Percentiles rank a stretch among this genome's conserved stretches.
phyloP scores from a whole-genome alignment of 2,888 invertebrate species.

The Penaeus monodon region DNA sequence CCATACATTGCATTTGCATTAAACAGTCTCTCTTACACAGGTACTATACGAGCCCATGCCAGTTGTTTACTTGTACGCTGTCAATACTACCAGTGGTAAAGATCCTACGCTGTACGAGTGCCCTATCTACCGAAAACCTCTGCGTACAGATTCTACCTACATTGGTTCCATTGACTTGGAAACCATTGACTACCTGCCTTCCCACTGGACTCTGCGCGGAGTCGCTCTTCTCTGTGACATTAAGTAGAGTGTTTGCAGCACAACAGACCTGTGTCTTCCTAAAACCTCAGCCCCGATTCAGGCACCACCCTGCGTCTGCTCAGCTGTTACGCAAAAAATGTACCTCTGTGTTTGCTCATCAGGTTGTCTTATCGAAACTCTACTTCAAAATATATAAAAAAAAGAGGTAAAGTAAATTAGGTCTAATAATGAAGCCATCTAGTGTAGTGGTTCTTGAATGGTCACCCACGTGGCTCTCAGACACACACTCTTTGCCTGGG shows the following conservation, averaged over 20 bases:
- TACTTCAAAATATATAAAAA: no score
- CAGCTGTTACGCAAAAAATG: no score
- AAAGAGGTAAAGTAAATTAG: no score
- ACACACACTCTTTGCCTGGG: no score
- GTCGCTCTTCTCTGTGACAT: conserved; percentile 97
- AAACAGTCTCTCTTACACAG: conserved; percentile 34
- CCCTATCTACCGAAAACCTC: conserved; percentile 95
- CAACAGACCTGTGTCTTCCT: background rate
- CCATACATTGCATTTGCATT: no score
- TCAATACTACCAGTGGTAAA: conserved; percentile 92
- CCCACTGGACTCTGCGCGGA: conserved; percentile 95
- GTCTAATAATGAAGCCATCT: no score
- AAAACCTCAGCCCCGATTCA: conserved; percentile 38
- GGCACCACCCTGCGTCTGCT: conserved; percentile 65
- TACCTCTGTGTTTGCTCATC: no score
- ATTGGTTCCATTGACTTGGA: conserved; percentile 95
- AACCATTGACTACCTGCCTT: conserved; percentile 87
- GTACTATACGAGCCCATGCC: conserved; percentile 93
- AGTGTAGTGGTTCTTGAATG: no score
- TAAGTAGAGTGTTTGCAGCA: conserved; percentile 76
- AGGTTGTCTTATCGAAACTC: no score
- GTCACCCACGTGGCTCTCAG: no score
- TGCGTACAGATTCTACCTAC: conserved; percentile 93
- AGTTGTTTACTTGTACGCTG: conserved; percentile 94
- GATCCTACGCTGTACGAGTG: conserved; percentile 93